These are phyloP conservation scores for Apostichopus japonicus DNA, from an alignment of 35 echinoderm and acorn worm species.

Conservation along the genomic window DNA sequence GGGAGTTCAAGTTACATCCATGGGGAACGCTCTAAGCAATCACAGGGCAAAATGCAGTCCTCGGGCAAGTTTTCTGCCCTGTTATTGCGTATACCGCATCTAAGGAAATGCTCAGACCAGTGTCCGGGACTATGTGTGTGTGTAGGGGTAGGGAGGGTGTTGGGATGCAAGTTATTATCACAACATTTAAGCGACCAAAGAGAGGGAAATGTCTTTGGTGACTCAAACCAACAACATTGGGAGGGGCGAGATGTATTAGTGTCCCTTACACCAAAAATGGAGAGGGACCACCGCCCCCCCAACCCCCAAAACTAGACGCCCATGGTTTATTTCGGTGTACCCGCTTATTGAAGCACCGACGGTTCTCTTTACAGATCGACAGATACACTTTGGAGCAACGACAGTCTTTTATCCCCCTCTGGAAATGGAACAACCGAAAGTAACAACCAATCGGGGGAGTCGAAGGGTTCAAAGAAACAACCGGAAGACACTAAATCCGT, in stretches of 20 bases:
- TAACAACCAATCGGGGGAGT: neutral
- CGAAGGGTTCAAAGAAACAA: neutral
- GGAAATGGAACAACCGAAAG: neutral
- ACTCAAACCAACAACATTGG: too few species aligned
- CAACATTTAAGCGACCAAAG: too few species aligned
- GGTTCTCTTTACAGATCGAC: constrained; percentile 61
- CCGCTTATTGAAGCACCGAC: too few species aligned
- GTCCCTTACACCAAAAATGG: too few species aligned
- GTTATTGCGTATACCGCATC: neutral
- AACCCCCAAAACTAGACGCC: too few species aligned
- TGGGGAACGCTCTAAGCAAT: neutral
- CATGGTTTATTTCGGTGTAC: too few species aligned
- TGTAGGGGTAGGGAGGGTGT: too few species aligned
- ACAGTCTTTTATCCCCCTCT: constrained; percentile 80
- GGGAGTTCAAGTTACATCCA: neutral
- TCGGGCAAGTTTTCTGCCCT: neutral
- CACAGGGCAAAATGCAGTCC: neutral
- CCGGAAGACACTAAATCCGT: neutral
- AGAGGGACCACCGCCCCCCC: too few species aligned
- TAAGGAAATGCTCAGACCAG: neutral
- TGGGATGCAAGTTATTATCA: too few species aligned
- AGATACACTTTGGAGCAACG: constrained; percentile 76
- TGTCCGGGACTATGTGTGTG: too few species aligned
- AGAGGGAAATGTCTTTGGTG: too few species aligned
- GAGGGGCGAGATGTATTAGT: too few species aligned